phyloP scores from a whole-genome alignment of 92 coral and sea anemone genomes.

The Paramuricea clavata region DNA sequence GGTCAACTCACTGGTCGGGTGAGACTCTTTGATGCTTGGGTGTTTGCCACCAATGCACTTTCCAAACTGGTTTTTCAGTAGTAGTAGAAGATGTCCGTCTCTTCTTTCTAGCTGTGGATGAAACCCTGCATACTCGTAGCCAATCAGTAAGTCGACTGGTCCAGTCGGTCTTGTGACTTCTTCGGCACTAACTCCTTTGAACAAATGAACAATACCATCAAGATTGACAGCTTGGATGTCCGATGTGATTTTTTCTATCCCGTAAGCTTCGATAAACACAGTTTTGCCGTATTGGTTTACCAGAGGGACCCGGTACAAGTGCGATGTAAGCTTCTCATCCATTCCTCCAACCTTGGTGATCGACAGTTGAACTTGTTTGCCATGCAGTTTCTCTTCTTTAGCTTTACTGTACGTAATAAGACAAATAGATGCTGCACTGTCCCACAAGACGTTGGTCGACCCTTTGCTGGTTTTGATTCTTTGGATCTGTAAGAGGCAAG shows the following conservation, averaged over 20 bases:
- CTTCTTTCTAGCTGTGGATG: slow-evolving; percentile 64
- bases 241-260: slow-evolving; percentile 66
- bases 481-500: slow-evolving; percentile 61
- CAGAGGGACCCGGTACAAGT: background rate
- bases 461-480: slow-evolving; percentile 57
- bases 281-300: slow-evolving; percentile 1
- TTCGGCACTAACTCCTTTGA: background rate
- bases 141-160: slow-evolving; percentile 39
- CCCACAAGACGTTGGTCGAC: slow-evolving; percentile 56
- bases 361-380: background rate
- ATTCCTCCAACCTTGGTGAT: slow-evolving; percentile 52
- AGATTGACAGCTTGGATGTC: slow-evolving; percentile 59
- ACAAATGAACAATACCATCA: background rate
- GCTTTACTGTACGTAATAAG: slow-evolving; percentile 62
- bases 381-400: slow-evolving; percentile 26
- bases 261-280: slow-evolving; percentile 60
- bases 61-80: slow-evolving; percentile 26
- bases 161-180: slow-evolving; percentile 18
- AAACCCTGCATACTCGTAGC: slow-evolving; percentile 36
- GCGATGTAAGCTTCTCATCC: slow-evolving; percentile 12
- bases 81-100: slow-evolving; percentile 6
- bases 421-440: slow-evolving; percentile 53
- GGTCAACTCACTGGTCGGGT: slow-evolving; percentile 8
- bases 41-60: slow-evolving; percentile 62
- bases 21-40: slow-evolving; percentile 18